Conservation (phyloP, 2,797 vertebrate species). For the Phylloscopus collybita region DNA sequence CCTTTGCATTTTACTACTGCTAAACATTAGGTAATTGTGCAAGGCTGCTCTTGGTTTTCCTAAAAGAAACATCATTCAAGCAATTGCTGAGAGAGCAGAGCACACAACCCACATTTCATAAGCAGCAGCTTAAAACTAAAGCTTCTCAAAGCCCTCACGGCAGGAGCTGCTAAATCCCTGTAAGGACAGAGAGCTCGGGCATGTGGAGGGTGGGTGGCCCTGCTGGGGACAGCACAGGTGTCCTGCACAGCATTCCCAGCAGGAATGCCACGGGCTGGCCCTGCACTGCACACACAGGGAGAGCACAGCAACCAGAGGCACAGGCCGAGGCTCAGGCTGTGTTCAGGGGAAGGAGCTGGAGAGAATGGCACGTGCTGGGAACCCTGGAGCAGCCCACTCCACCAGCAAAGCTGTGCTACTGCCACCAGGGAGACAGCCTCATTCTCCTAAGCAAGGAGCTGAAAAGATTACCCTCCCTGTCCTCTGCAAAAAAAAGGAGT, state of each 20-base stretch:
- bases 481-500: background rate
- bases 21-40: background rate
- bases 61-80: background rate
- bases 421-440: background rate
- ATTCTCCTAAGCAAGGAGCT: background rate
- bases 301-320: background rate
- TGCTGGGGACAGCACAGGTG: background rate
- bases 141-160: background rate
- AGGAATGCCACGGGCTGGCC: background rate
- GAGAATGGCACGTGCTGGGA: accelerated
- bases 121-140: constrained; percentile 36
- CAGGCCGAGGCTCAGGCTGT: background rate
- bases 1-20: background rate
- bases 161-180: background rate
- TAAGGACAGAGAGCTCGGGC: background rate
- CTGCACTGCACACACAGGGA: background rate
- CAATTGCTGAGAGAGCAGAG: background rate
- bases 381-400: background rate
- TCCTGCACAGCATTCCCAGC: background rate
- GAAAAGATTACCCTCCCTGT: background rate
- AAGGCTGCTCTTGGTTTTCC: background rate
- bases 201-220: background rate
- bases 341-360: background rate
- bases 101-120: background rate
- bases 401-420: background rate